Evolutionary conservation across 2,113 vertebrate species (phyloP).

Genomic region (Cephalophus harveyi): DNA sequence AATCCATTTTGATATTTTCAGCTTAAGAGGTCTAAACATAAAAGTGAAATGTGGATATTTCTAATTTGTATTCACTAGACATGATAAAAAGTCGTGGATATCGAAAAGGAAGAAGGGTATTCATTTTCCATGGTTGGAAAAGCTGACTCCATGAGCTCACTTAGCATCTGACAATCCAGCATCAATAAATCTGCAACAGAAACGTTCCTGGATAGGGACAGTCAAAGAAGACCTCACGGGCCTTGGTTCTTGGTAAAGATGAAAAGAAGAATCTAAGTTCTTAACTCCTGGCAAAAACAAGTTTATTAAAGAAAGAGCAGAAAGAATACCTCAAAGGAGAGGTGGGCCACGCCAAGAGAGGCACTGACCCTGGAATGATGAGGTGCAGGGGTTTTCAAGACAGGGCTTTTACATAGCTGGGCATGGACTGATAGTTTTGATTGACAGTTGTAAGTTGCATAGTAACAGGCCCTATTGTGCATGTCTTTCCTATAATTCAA

Average conservation of each 20-base stretch:
- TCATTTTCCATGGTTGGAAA: not conserved
- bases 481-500: not conserved
- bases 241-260: not conserved
- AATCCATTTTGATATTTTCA: not conserved
- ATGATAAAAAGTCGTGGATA: not conserved
- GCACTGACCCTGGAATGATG: not conserved
- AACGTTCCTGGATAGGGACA: not conserved
- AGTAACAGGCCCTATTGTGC: not conserved
- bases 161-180: not conserved
- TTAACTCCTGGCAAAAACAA: not conserved
- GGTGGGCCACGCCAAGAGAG: not conserved
- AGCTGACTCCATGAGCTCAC: not conserved
- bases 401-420: not conserved
- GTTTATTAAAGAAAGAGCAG: not conserved
- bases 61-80: not conserved
- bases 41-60: not conserved
- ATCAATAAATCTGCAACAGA: not conserved
- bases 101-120: accelerated
- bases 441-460: not conserved
- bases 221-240: not conserved
- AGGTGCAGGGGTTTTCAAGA: not conserved
- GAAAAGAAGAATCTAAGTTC: not conserved
- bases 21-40: not conserved
- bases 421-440: not conserved
- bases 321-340: not conserved